Evolutionary conservation across 2,888 invertebrate species (phyloP), one percentile per base, ranked within the genome.

Genomic region (Serrognathus titanus): DNA sequence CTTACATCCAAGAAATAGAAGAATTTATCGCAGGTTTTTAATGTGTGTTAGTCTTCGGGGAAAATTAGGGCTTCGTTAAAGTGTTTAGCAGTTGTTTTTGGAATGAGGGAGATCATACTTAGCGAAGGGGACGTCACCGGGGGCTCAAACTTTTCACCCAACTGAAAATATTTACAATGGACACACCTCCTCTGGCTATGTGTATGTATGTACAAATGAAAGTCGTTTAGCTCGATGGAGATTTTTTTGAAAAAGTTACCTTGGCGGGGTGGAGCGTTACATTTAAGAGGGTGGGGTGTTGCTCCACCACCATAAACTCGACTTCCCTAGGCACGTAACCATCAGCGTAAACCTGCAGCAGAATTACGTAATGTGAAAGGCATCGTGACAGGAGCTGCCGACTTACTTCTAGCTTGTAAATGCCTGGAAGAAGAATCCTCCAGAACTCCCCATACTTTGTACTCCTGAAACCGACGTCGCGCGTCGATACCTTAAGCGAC

Each of bases 401-500:
- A n/a, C 56, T 72, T 76, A 94, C 94, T 82, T 92, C 89, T 10
- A 95, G 79, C 67, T 86, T 87, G 77, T 96, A 96, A 51, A 84
- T 81, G 63, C 95, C 95, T 1, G 96, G 95, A 59, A 95, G 78
- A 16, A 97, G 79, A 59, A 97, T 87, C 70, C 94, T 85, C 95
- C 94, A 97, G 80, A 91, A 97, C 77, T 97, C 96, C n/a, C 96
- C 96, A 74, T 90, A 88, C 73, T 90, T 88, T 7, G 93, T 92
- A 51, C 90, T 90, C 74, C 88, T 89, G 76, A 94, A 93, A 50
- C 87, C 86, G 65, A 94, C 90, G 71, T 94, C 91, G 49, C 94
- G 85, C 0, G 88, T 87, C 73, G 89, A 88, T 39, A 96, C 85
- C 71, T 88, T 88, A 58, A 94, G 78, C 6, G 87, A 83, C 8